Base-by-base conservation (phyloP, 2,113 vertebrate genomes). In the Macheiramphus alcinus region DNA sequence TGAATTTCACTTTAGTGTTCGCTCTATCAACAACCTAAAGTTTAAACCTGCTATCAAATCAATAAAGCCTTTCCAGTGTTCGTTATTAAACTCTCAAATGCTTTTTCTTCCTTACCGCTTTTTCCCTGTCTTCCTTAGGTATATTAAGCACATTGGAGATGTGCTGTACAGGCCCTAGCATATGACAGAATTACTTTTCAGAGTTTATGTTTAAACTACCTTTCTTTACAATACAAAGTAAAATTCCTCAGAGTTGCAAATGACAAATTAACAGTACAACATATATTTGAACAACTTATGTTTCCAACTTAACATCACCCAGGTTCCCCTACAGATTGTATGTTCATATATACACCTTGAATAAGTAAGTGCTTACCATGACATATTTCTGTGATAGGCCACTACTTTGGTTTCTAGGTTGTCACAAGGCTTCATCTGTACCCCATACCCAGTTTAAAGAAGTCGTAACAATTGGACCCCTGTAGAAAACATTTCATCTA, bases 381-480 rank as follows among this genome's bases (percentile, higher is more conserved):
- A 19, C 5, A 10, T 66, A 34, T 34, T 87, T 66, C 50, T 79
- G 8, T 72, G 16, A 38, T 21, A 14, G 13, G 16, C n/a, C 25
- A 53, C 63, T 76, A 4, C 23, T 80, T 90, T 18, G 11, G 4
- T 70, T 78, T 55, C 6, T n/a, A 19, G 16, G 18, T 34, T 88
- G 42, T 38, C 55, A 38, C 21, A 58, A 58, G 20, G 13, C 5
- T 83, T 88, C 36, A 48, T 42, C 23, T 13, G 12, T 18, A 80
- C 4, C 7, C 9, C 19, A 23, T 12, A 65, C 4, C 9, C 21
- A 52, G 6, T 38, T 81, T 85, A 52, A 72, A 93, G 29, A 61
- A 47, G 22, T 25, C 2, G 9, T 3, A 29, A 45, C 0, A 1
- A 16, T 34, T 76, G 86, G 6, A 34, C 8, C 10, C 10, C 7